Percentiles rank a stretch among this genome's conserved stretches.
Evolutionary conservation across 2,797 vertebrate species (phyloP).

Genomic region (Pristis pectinata): DNA sequence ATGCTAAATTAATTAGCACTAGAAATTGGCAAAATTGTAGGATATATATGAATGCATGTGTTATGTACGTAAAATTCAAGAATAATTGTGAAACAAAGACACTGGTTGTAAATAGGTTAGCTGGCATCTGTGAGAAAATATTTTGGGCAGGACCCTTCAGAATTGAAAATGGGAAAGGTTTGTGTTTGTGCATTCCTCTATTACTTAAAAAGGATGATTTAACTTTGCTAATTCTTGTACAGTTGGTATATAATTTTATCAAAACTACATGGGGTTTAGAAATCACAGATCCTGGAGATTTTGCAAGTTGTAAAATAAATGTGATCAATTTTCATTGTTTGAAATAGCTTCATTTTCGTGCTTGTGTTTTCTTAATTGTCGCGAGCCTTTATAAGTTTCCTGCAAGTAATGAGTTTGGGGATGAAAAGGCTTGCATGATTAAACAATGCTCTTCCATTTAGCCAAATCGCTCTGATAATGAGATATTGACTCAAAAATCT

Average conservation of each 20-base stretch:
- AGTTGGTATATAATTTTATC: background rate
- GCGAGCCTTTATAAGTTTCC: background rate
- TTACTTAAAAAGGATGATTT: background rate
- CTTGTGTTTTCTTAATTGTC: background rate
- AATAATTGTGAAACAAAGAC: background rate
- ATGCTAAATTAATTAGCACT: constrained; percentile 12
- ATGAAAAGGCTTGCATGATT: background rate
- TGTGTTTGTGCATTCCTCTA: background rate
- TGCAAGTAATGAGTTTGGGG: background rate
- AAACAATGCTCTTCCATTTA: constrained; percentile 16
- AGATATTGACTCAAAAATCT: background rate
- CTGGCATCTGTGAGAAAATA: background rate
- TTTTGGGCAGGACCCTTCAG: background rate
- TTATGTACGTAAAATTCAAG: no score
- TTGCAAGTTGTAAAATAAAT: background rate
- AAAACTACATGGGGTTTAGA: background rate
- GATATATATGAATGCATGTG: background rate
- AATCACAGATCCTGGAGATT: background rate
- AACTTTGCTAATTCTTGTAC: background rate
- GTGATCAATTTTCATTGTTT: background rate
- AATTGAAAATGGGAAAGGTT: background rate
- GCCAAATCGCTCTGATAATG: background rate
- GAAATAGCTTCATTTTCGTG: background rate
- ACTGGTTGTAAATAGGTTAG: background rate
- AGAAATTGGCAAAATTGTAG: background rate